These are phyloP conservation scores for Drosophila emarginata DNA, from an alignment of 2,888 invertebrate genomes.

Conservation along the genomic window DNA sequence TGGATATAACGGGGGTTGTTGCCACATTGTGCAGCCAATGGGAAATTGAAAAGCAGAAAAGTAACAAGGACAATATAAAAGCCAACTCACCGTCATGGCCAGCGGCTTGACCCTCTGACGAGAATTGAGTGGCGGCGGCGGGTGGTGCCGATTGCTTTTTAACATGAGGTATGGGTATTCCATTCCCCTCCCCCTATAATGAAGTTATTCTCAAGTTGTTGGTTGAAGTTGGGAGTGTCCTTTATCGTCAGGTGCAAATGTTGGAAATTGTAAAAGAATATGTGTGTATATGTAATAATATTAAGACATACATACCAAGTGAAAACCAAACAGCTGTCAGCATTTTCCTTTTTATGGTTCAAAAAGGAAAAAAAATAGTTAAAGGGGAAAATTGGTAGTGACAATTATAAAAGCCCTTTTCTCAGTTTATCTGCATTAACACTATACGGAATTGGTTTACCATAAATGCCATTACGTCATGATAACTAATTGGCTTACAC, in stretches of 20 bases:
- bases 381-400: neutral
- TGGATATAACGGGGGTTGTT: slow-evolving; percentile 37
- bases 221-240: slow-evolving; percentile 2
- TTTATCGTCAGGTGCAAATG: slow-evolving; percentile 67
- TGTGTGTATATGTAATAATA: neutral
- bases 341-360: slow-evolving; percentile 33
- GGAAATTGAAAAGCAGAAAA: slow-evolving; percentile 37
- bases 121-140: neutral
- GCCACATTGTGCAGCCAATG: slow-evolving; percentile 21
- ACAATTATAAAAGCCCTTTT: neutral
- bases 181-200: slow-evolving; percentile 37
- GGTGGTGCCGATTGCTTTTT: slow-evolving; percentile 5
- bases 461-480: neutral
- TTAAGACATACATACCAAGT: slow-evolving; percentile 4
- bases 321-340: slow-evolving; percentile 55
- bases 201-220: slow-evolving; percentile 67
- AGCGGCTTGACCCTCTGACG: slow-evolving; percentile 48
- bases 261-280: slow-evolving; percentile 43
- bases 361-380: no score
- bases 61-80: slow-evolving; percentile 27
- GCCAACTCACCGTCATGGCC: slow-evolving; percentile 58
- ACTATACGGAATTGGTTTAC: neutral
- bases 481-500: neutral
- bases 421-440: slow-evolving; percentile 13
- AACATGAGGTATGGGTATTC: no score